These are phyloP conservation scores for Archips crataeganus DNA, from an alignment of 2,888 invertebrate species.

Conservation along the genomic window DNA sequence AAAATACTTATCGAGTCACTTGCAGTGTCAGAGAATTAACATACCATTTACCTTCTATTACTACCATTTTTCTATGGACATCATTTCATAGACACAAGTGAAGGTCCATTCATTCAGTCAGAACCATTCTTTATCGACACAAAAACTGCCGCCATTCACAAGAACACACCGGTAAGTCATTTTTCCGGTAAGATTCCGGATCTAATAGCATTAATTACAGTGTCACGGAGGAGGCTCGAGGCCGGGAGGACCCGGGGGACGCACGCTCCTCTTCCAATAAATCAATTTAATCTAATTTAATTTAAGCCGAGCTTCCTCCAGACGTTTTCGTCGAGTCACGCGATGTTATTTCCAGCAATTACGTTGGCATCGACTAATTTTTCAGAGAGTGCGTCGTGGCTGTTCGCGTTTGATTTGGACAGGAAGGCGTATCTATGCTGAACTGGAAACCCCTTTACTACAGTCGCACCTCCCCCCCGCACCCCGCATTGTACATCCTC, in stretches of 20 bases:
- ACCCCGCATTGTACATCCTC: no score
- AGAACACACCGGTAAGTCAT: slow-evolving; percentile 50
- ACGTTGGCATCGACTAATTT: slow-evolving; percentile 44
- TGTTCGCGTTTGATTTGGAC: not conserved
- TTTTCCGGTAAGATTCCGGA: slow-evolving; percentile 76
- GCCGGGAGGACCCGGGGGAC: slow-evolving; percentile 56
- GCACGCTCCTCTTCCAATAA: slow-evolving; percentile 77
- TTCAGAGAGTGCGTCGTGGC: slow-evolving; percentile 19
- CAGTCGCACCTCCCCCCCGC: no score
- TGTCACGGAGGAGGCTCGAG: slow-evolving; percentile 56
- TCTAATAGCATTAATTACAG: slow-evolving; percentile 82
- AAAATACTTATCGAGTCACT: no score
- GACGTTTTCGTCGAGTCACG: slow-evolving; percentile 69
- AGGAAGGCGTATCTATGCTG: not conserved
- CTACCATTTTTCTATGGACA: not conserved
- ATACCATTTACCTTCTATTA: no score
- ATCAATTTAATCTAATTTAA: slow-evolving; percentile 86
- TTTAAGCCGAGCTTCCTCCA: slow-evolving; percentile 77
- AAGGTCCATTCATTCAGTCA: not conserved
- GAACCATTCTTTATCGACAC: not conserved
- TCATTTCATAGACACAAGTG: not conserved
- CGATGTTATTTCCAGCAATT: slow-evolving; percentile 60
- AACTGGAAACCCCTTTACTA: no score
- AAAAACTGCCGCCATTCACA: not conserved
- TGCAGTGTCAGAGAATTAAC: no score